A percentile compares a stretch with the other conserved stretches of the same genome.
Evolutionary conservation across 2,797 vertebrate genomes (phyloP).

Genomic region (Sarcoramphus papa): DNA sequence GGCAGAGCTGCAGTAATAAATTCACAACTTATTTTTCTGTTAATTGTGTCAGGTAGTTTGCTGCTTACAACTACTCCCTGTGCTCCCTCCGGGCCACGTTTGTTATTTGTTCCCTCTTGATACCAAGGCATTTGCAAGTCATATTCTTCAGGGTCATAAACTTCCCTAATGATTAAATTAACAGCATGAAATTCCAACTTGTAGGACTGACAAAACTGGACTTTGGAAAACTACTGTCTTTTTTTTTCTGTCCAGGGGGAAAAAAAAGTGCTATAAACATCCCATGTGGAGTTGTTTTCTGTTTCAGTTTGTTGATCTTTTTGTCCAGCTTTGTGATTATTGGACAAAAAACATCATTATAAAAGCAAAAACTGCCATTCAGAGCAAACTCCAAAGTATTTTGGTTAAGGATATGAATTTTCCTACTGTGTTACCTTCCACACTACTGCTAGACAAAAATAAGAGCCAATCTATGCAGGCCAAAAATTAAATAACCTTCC

Average conservation of each 20-base stretch:
- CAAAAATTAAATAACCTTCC: not conserved
- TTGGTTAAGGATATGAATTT: not conserved
- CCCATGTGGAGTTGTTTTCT: not conserved
- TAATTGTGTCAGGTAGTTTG: not conserved
- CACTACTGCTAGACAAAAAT: not conserved
- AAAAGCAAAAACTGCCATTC: not conserved
- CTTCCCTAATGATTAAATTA: not conserved
- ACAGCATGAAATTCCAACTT: not conserved
- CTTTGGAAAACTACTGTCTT: not conserved
- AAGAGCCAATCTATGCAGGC: not conserved
- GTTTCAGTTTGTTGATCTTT: not conserved
- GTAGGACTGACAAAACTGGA: not conserved
- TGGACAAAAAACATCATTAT: not conserved
- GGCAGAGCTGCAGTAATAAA: not conserved
- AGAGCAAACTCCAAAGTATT: not conserved
- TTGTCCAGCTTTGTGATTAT: not conserved
- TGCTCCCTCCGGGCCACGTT: not conserved
- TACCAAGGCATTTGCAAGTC: not conserved
- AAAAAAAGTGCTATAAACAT: not conserved
- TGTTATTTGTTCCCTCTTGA: not conserved
- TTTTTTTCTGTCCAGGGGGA: not conserved
- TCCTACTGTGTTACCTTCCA: not conserved
- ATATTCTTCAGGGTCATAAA: constrained; percentile 26
- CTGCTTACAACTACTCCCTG: not conserved
- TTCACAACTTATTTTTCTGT: not conserved